These are phyloP conservation scores for Cotesia vestalis DNA, from an alignment of 1,140 invertebrate species.

Conservation along the genomic window DNA sequence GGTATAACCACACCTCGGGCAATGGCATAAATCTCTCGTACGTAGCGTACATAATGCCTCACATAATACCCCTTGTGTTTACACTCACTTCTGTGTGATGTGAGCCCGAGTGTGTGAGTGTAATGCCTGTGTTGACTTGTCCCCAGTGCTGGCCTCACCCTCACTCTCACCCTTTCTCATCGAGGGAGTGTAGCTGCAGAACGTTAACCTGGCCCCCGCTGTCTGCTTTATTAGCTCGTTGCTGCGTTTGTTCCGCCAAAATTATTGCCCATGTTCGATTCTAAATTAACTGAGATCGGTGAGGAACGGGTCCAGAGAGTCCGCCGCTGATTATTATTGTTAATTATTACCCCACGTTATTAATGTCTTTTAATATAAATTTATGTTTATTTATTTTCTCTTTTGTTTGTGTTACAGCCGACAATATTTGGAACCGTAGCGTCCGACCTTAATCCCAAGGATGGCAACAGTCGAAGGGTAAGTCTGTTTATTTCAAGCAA, in stretches of 20 bases:
- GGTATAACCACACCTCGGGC: conserved; percentile 8
- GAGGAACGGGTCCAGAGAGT: neutral
- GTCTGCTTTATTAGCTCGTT: conserved; percentile 15
- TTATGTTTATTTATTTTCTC: conserved; percentile 14
- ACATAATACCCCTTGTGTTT: conserved; percentile 33
- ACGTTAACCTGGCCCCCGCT: conserved; percentile 15
- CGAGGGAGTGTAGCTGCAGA: neutral
- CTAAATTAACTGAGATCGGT: conserved; percentile 7
- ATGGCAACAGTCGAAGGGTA: conserved; percentile 69
- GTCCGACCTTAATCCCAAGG: conserved; percentile 69
- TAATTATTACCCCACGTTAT: neutral
- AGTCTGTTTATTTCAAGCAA: conserved; percentile 45
- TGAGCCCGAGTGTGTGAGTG: neutral
- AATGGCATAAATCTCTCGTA: conserved; percentile 23
- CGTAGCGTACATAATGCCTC: conserved; percentile 25
- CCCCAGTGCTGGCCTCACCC: neutral
- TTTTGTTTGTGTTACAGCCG: conserved; percentile 66
- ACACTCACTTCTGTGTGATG: neutral
- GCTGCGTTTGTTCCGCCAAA: neutral
- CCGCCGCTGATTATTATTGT: neutral
- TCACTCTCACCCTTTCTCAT: too few species aligned
- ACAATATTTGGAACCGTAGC: conserved; percentile 74
- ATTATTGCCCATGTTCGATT: conserved; percentile 24
- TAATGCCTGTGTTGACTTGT: conserved; percentile 17
- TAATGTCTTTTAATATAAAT: conserved; percentile 2